Evolutionary conservation across 2,888 invertebrate species (phyloP), one percentile per base, ranked within the genome.

Genomic region (Bruchidius siliquastri): DNA sequence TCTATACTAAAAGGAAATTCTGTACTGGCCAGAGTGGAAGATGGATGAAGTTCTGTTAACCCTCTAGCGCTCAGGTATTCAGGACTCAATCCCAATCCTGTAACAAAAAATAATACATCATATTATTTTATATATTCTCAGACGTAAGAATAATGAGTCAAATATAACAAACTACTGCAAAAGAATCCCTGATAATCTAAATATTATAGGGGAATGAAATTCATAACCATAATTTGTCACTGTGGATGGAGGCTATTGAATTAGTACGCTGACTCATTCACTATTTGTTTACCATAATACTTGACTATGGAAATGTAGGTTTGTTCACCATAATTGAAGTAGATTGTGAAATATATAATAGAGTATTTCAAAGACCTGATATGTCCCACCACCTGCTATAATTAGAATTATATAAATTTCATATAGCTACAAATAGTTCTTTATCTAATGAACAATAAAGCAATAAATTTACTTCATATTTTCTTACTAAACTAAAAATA

Each of bases 1-100:
- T 97, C 97, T 87, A 97, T 90, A 84, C 96, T 96, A 84, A 96
- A 95, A 79, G 94, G 94, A 82, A 96, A 93, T 82, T 96, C 96
- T 76, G 96, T 93, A 82, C 95, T 96, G 70, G 96, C 94, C 79
- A 93, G 89, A 73, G 93, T 92, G 82, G 89, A 92, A 74, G 90
- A 90, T 76, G 90, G 92, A 84, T 91, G 90, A 21, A 90, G 82
- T 74, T 90, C 90, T 66, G 86, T 84, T 80, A 88, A 82, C 67
- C 87, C 88, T 77, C 90, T 85, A 32, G 89, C 87, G 76, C 88
- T 88, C 81, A 92, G 87, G 84, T 91, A 92, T 84, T 92, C 92
- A 22, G 91, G 87, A 74, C 90, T 89, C 79, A 91, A 84, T 77
- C 90, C 90, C 80, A 91, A 85, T 76, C 90, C 90, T 87, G 86